phyloP scores from a whole-genome alignment of 2,113 vertebrate species.

The Planiliza haematocheilus region DNA sequence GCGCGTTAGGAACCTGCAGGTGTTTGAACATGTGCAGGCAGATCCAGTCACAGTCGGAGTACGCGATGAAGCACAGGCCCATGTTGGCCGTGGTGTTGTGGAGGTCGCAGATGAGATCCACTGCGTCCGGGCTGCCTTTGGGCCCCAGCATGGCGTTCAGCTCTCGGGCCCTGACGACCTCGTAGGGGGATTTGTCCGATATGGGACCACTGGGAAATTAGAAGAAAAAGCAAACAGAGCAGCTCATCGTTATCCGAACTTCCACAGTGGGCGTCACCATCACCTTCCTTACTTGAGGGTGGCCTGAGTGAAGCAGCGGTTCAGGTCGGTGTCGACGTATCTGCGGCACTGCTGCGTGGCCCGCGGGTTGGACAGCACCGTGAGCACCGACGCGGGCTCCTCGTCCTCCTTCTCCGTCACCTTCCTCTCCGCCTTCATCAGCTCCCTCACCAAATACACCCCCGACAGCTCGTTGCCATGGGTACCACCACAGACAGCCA shows the following conservation, averaged over 20 bases:
- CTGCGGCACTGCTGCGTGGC: conserved; percentile 76
- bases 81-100: conserved; percentile 88
- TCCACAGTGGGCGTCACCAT: not conserved
- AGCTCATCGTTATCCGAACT: not conserved
- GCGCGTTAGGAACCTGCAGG: too few relatives aligned
- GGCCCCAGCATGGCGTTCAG: conserved; percentile 83
- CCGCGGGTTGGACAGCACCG: conserved; percentile 77
- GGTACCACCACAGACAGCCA: conserved; percentile 86
- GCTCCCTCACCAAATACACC: conserved; percentile 80
- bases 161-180: conserved; percentile 80
- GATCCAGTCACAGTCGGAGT: conserved; percentile 71
- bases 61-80: conserved; percentile 81
- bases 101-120: conserved; percentile 85
- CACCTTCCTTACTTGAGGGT: conserved; percentile 70
- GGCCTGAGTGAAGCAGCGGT: conserved; percentile 81
- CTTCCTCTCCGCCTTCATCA: conserved; percentile 61
- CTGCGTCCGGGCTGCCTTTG: conserved; percentile 75
- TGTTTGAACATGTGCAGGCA: conserved; percentile 83
- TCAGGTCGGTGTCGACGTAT: conserved; percentile 80
- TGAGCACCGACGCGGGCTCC: conserved; percentile 39
- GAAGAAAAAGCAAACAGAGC: too few relatives aligned
- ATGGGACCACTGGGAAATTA: conserved; percentile 67
- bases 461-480: conserved; percentile 89
- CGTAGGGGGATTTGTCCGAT: conserved; percentile 69
- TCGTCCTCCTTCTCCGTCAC: conserved; percentile 2